Conservation (phyloP, 2,113 vertebrate species). For the Ancistrus triradiatus region DNA sequence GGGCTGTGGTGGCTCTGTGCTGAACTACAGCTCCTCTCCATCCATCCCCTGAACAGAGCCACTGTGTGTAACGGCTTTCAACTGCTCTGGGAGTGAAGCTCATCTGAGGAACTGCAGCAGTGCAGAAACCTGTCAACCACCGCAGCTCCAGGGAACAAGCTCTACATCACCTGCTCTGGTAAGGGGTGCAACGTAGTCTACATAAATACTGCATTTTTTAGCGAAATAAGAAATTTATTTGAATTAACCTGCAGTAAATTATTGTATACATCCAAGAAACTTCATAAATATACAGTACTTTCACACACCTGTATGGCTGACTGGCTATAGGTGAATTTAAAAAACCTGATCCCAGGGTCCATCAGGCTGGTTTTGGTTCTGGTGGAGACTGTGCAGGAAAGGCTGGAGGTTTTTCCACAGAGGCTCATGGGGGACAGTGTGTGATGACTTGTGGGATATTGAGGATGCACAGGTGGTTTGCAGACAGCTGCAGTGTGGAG, state of each 20-base stretch:
- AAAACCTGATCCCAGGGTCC: no score
- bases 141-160: constrained; percentile 6
- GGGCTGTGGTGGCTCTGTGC: constrained; percentile 29
- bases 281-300: no score
- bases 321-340: no score
- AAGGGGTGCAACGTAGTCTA: background rate
- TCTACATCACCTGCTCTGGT: constrained; percentile 14
- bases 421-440: constrained; percentile 44
- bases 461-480: constrained; percentile 42
- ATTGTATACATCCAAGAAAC: background rate
- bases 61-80: constrained; percentile 29
- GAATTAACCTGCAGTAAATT: no score
- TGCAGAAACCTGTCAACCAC: constrained; percentile 8
- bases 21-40: constrained; percentile 11
- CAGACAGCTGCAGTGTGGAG: constrained; percentile 44
- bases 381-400: constrained; percentile 32
- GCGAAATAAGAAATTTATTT: no score
- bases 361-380: constrained; percentile 33
- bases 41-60: background rate
- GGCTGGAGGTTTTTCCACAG: constrained; percentile 39
- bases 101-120: constrained; percentile 30
- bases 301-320: no score
- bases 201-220: no score
- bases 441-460: constrained; percentile 41
- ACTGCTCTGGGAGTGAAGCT: constrained; percentile 24